Evolutionary conservation across 2,113 vertebrate genomes (phyloP).

Genomic region (Ochotona curzoniae): DNA sequence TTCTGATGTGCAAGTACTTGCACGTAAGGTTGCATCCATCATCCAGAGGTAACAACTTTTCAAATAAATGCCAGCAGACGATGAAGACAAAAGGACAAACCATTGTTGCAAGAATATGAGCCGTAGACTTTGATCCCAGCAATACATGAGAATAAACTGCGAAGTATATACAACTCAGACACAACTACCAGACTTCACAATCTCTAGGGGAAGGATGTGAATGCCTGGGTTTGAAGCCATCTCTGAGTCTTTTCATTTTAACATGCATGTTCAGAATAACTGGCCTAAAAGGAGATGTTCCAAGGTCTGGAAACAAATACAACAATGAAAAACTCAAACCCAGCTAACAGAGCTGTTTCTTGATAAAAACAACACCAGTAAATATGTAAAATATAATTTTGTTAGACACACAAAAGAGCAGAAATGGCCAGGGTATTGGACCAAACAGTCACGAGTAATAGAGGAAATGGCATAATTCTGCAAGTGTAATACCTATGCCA

Average conservation of each 20-base stretch:
- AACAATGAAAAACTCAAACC: not conserved
- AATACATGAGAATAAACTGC: not conserved
- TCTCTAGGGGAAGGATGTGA: not conserved
- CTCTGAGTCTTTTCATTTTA: not conserved
- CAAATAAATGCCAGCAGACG: not conserved
- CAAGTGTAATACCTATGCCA: not conserved
- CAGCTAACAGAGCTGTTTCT: not conserved
- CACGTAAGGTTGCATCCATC: not conserved
- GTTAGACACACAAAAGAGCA: not conserved
- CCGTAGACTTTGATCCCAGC: not conserved
- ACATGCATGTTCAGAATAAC: not conserved
- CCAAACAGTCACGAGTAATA: not conserved
- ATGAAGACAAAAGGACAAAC: not conserved
- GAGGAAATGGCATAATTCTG: not conserved
- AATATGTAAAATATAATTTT: not conserved
- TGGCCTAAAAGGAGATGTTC: not conserved
- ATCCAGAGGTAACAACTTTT: not conserved
- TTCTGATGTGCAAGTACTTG: not conserved
- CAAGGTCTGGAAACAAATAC: not conserved
- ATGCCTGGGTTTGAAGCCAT: not conserved
- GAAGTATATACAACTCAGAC: not conserved
- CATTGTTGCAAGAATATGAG: not conserved
- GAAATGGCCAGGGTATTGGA: not conserved
- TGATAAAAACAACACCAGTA: not conserved
- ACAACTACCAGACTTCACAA: not conserved